Evolutionary conservation across 2,888 invertebrate species (phyloP).

Genomic region (Watsonalla cultraria): DNA sequence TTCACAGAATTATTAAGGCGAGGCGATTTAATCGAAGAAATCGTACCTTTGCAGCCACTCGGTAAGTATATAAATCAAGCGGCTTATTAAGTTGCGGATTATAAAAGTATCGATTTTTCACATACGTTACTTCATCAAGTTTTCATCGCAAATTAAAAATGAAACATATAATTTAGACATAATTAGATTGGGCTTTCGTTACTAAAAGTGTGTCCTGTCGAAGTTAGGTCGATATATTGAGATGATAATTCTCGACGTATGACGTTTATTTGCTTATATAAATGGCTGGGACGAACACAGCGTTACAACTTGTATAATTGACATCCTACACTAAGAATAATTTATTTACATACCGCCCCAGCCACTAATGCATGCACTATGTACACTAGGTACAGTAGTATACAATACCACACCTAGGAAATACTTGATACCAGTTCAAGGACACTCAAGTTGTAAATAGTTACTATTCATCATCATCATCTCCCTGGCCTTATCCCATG

Average conservation of each 20-base stretch:
- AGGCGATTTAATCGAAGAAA: conserved; percentile 81
- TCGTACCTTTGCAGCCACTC: conserved; percentile 78
- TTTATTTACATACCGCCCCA: too few relatives aligned
- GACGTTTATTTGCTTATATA: conserved; percentile 40
- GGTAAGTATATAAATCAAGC: conserved; percentile 46
- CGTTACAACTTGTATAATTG: conserved; percentile 29
- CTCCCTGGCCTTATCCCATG: too few relatives aligned
- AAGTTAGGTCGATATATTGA: neutral
- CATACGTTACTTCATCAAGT: neutral
- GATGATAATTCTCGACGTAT: conserved; percentile 43
- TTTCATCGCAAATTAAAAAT: too few relatives aligned
- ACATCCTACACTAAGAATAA: neutral
- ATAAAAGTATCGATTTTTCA: conserved; percentile 47
- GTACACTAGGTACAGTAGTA: too few relatives aligned
- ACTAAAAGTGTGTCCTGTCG: neutral
- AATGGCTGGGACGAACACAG: conserved; percentile 20
- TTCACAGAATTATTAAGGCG: conserved; percentile 84
- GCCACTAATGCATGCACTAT: too few relatives aligned
- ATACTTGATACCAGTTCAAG: too few relatives aligned
- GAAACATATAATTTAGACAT: neutral
- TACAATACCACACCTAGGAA: too few relatives aligned
- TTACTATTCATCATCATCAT: too few relatives aligned
- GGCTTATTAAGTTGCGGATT: conserved; percentile 21
- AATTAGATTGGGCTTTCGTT: too few relatives aligned
- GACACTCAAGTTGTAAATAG: too few relatives aligned